Conservation (phyloP, 1,140 invertebrate genomes). For the Brachionus rubens region DNA sequence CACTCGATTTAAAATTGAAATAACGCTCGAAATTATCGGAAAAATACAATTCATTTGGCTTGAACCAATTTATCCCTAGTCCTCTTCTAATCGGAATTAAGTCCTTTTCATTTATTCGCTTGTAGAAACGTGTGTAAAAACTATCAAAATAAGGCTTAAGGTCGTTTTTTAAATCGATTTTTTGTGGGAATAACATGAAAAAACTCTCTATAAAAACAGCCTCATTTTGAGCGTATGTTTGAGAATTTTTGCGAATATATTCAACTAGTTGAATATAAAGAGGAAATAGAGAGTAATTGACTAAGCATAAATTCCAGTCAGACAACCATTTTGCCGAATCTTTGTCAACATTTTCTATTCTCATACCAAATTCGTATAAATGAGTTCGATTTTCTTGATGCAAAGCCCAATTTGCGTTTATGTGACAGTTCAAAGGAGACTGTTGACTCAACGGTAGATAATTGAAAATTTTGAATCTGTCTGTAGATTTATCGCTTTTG, state of each 20-base stretch:
- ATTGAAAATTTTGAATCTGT: not conserved
- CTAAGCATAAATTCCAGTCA: conserved; percentile 1
- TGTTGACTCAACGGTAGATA: conserved; percentile 1
- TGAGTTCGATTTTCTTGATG: conserved; percentile 27
- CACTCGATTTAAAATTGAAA: not conserved
- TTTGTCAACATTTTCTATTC: conserved; percentile 19
- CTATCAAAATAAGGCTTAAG: conserved; percentile 11
- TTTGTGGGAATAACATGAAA: not conserved
- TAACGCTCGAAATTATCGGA: not conserved
- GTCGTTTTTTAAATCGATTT: not conserved
- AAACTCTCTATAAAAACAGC: not conserved
- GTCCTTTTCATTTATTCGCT: not conserved
- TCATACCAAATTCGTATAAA: not conserved
- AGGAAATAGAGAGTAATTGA: not conserved
- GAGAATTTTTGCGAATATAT: not conserved
- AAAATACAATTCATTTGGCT: conserved; percentile 19
- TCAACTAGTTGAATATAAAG: not conserved
- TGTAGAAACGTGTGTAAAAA: not conserved
- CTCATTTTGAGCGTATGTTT: not conserved
- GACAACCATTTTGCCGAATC: conserved; percentile 7
- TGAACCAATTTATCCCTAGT: not conserved
- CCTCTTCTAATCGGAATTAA: not conserved
- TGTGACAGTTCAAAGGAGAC: conserved; percentile 15
- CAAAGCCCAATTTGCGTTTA: conserved; percentile 13
- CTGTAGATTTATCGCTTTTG: not conserved